phyloP scores from a whole-genome alignment of 2,113 vertebrate species.

The Marcusenius ussheri region DNA sequence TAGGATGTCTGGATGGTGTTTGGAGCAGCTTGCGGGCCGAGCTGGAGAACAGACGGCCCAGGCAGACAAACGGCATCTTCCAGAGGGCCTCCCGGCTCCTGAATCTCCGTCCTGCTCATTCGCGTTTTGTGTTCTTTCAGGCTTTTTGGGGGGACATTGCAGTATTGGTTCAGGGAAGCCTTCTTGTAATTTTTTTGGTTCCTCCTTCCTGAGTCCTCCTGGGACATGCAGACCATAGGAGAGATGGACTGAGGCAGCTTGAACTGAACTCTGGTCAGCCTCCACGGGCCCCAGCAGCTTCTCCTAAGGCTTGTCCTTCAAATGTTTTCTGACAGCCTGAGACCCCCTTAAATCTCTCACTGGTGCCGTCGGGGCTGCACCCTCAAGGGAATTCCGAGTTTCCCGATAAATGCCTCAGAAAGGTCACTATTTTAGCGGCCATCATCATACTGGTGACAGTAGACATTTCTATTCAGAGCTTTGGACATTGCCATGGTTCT shows the following conservation, averaged over 20 bases:
- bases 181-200: background rate
- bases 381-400: background rate
- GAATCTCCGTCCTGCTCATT: background rate
- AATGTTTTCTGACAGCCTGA: background rate
- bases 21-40: background rate
- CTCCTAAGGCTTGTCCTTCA: background rate
- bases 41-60: background rate
- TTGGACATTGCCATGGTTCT: background rate
- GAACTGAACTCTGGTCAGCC: background rate
- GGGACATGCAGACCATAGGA: background rate
- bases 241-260: background rate
- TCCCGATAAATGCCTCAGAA: background rate
- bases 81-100: background rate
- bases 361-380: background rate
- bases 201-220: background rate
- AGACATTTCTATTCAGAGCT: background rate
- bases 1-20: background rate
- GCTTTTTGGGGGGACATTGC: background rate
- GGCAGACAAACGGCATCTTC: background rate
- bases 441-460: background rate
- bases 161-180: background rate
- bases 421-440: background rate
- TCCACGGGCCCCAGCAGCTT: background rate
- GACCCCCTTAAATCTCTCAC: background rate
- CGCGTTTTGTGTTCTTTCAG: background rate